Evolutionary conservation across 2,888 invertebrate genomes (phyloP), one percentile per base, ranked within the genome.

Genomic region (Furcula furcula): DNA sequence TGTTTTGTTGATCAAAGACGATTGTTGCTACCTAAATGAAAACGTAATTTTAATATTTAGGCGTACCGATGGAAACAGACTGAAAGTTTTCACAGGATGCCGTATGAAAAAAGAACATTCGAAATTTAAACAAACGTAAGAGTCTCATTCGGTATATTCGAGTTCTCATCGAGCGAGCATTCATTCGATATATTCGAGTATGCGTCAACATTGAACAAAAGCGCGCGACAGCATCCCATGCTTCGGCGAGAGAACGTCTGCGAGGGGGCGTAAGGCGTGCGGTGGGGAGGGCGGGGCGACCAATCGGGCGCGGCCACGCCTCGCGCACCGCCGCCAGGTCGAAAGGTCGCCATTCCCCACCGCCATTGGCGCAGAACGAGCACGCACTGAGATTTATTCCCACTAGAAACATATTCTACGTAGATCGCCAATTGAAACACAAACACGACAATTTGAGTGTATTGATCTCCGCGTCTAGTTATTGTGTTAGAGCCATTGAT

Each of bases 221-320:
- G 45, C 53, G 40, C 35, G 42, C 46, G 43, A 45, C 38, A 28
- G 35, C 23, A 25, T 32, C 54, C 46, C 60, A 62, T 60, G 45
- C 32, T 48, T 49, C 52, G 46, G 45, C 43, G 48, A 43, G 57
- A 64, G 65, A 60, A 48, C 43, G 44, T 42, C 37, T 42, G 55
- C 49, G 63, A 46, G 55, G 37, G 56, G 56, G 64, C 48, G 59
- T 60, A 66, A 65, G 68, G 66, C 56, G 56, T 59, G 74, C 72
- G 66, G 73, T 54, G 65, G 61, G 64, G 76, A 65, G 71, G 74
- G 74, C 76, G 79, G 76, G 73, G 67, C 74, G 76, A 67, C 85
- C 86, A 80, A 79, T 84, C 76, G 76, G 63, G 76, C 73, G 78
- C 73, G 75, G 81, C 85, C 84, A 83, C 88, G 86, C 87, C 88